phyloP scores from a whole-genome alignment of 1,140 invertebrate genomes.

The Vollenhovia emeryi region DNA sequence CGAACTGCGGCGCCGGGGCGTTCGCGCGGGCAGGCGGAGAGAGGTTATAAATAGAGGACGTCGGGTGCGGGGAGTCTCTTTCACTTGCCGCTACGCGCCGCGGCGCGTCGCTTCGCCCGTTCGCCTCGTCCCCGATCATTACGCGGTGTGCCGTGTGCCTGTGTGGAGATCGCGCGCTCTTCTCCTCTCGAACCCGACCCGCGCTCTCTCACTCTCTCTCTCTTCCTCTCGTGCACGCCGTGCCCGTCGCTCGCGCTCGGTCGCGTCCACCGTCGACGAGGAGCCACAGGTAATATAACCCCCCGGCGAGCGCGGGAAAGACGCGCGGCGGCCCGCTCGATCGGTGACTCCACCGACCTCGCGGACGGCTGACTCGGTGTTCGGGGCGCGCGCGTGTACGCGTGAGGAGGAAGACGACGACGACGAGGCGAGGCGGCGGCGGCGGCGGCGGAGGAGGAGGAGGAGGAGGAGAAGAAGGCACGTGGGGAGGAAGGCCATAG shows the following conservation, averaged over 20 bases:
- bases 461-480: background rate
- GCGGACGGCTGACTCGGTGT: too few relatives aligned
- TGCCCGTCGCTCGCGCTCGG: background rate
- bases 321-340: background rate
- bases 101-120: conserved; percentile 68
- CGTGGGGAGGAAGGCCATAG: too few relatives aligned
- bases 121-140: conserved; percentile 68
- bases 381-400: background rate
- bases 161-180: conserved; percentile 31
- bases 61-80: conserved; percentile 79
- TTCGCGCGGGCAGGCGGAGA: conserved; percentile 59
- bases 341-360: background rate
- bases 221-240: background rate
- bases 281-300: background rate
- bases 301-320: too few relatives aligned
- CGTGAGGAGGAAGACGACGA: background rate
- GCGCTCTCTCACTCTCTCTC: too few relatives aligned
- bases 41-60: conserved; percentile 80
- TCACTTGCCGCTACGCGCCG: conserved; percentile 76
- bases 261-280: background rate
- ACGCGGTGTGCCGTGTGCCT: conserved; percentile 70
- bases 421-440: background rate
- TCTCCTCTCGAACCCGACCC: background rate
- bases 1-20: conserved; percentile 60
- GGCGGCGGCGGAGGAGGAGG: background rate